Percentiles rank a stretch among this genome's conserved stretches.
phyloP scores from a whole-genome alignment of 1,140 invertebrate genomes.

The Lepidurus apus region DNA sequence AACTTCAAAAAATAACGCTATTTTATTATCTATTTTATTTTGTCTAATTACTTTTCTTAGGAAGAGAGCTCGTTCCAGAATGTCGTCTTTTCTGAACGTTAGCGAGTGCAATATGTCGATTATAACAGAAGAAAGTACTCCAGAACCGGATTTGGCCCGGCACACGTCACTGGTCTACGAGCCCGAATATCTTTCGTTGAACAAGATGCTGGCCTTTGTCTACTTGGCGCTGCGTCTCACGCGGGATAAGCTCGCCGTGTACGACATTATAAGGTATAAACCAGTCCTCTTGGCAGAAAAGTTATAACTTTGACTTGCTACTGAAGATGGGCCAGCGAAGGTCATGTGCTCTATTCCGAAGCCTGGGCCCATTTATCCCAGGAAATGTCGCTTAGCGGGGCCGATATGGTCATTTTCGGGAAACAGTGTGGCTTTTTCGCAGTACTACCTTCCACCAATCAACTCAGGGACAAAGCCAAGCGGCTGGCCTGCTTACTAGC shows the following conservation, averaged over 20 bases:
- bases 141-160: background rate
- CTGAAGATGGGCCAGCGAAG: background rate
- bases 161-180: background rate
- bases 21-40: too few relatives aligned
- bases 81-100: background rate
- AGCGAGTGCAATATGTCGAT: background rate
- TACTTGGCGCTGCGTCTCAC: background rate
- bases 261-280: background rate
- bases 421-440: background rate
- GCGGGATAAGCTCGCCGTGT: background rate
- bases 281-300: background rate
- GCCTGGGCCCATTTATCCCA: background rate
- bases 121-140: background rate
- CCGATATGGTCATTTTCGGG: background rate
- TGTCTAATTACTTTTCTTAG: too few relatives aligned
- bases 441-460: background rate
- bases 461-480: background rate
- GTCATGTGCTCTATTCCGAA: background rate
- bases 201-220: background rate
- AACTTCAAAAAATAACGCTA: too few relatives aligned
- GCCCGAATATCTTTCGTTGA: background rate
- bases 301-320: background rate
- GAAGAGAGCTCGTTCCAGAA: background rate
- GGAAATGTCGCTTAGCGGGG: background rate
- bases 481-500: background rate